A percentile compares a stretch with the other conserved stretches of the same genome.
Conservation (phyloP, 2,113 vertebrate genomes). For the Atrichornis clamosus region DNA sequence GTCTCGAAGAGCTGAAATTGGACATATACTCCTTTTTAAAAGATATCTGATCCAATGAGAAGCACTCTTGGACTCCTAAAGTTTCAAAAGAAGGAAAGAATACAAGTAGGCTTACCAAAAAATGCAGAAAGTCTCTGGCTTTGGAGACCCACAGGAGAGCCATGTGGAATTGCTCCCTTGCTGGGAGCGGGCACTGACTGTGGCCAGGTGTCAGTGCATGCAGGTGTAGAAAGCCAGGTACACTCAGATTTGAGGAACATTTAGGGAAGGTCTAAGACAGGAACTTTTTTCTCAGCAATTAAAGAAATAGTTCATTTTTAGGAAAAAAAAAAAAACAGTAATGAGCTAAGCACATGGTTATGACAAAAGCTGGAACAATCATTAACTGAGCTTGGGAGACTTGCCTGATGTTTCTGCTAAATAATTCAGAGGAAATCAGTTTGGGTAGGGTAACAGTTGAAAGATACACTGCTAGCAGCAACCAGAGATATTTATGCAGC, state of each 20-base stretch:
- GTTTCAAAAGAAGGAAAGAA: background rate
- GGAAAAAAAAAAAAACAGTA: accelerated
- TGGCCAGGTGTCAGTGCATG: accelerated
- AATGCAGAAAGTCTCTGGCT: background rate
- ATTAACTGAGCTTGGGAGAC: background rate
- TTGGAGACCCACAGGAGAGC: background rate
- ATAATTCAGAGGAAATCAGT: background rate
- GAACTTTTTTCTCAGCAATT: background rate
- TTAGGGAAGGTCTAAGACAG: background rate
- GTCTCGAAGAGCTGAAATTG: background rate
- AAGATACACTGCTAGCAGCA: background rate
- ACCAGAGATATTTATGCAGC: background rate
- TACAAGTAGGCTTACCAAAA: background rate
- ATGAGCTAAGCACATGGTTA: background rate
- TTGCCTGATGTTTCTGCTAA: background rate
- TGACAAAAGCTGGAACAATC: background rate
- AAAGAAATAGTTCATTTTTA: background rate
- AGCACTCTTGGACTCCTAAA: background rate
- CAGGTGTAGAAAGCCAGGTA: background rate
- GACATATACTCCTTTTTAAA: background rate
- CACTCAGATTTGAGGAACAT: background rate
- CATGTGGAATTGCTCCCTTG: background rate
- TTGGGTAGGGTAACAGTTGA: background rate
- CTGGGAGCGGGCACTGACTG: background rate
- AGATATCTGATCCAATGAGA: background rate